Base-by-base conservation (phyloP, 2,888 invertebrate species). In the Drosophila stalkeri region DNA sequence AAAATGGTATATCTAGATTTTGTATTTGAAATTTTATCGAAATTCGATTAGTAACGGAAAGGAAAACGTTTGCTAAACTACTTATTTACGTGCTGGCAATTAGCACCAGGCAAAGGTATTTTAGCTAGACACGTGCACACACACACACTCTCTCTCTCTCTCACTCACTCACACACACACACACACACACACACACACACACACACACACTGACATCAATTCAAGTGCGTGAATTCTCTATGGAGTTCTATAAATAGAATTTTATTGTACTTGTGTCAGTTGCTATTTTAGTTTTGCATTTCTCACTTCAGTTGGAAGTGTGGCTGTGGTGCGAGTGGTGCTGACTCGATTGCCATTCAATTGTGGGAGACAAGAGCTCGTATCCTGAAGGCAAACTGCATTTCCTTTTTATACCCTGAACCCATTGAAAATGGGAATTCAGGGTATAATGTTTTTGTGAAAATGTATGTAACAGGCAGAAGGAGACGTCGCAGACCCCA, bases 241-340 rank as follows among this genome's bases (percentile, higher is more conserved):
- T 35, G 51, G 51, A 35, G 8, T 12, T 51, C 14, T 51, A 20
- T 35, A 14, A 51, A 51, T 51, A 51, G 33, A 8, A 35, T 35
- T 35, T 14, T 35, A 35, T 35, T 51, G 18, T 20, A 35, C 18
- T 35, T 51, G 20, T 51, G 33, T 51, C 18, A 44, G 35, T 35
- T 44, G 44, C 23, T 33, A 20, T n/a, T 44, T 16, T 35, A 20
- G 11, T 35, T 57, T 35, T 57, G 57, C 33, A 57, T 33, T 51
- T 51, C 31, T 11, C 56, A 33, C 20, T 20, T 44, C 20, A 23
- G 16, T 11, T 20, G 14, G 16, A 11, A 44, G 31, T 20, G n/a
- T 23, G 35, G 12, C 7, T 9, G n/a, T n/a, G 49, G 31, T 16
- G 47, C 27, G 27, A 31, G 47, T 27, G 0, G 16, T 5, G 16